These are phyloP conservation scores for Thaumatotibia leucotreta DNA, from an alignment of 1,140 invertebrate species.

Conservation along the genomic window DNA sequence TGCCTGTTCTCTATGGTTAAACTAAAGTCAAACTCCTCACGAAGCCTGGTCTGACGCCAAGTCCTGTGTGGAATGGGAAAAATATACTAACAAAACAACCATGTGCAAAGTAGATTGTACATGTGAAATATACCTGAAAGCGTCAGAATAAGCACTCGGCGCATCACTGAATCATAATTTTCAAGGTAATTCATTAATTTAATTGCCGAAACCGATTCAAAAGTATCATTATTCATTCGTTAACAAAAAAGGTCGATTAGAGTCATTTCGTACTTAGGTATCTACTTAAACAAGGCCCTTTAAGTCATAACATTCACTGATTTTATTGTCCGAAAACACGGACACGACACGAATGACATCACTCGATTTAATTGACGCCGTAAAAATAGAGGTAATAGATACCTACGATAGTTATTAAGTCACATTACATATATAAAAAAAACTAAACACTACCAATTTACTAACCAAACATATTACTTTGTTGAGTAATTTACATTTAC, in stretches of 20 bases:
- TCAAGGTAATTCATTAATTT: neutral
- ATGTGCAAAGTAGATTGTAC: no score
- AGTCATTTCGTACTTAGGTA: neutral
- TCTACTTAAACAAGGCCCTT: neutral
- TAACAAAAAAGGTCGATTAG: neutral
- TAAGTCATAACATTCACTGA: neutral
- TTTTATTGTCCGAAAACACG: neutral
- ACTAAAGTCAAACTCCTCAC: no score
- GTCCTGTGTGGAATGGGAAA: no score
- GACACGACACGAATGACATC: neutral
- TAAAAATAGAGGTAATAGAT: no score
- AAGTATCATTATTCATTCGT: neutral
- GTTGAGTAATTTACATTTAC: no score
- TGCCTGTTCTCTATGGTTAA: no score
- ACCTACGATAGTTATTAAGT: no score
- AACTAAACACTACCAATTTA: neutral
- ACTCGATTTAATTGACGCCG: neutral
- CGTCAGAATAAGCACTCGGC: neutral
- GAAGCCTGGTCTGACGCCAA: no score
- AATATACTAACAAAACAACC: no score
- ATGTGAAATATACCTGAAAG: no score
- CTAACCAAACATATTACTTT: no score
- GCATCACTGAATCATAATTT: neutral
- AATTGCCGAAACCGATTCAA: neutral
- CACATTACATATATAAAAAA: neutral